Evolutionary conservation across 2,113 vertebrate species (phyloP).

Genomic region (Diphyllodes magnificus): DNA sequence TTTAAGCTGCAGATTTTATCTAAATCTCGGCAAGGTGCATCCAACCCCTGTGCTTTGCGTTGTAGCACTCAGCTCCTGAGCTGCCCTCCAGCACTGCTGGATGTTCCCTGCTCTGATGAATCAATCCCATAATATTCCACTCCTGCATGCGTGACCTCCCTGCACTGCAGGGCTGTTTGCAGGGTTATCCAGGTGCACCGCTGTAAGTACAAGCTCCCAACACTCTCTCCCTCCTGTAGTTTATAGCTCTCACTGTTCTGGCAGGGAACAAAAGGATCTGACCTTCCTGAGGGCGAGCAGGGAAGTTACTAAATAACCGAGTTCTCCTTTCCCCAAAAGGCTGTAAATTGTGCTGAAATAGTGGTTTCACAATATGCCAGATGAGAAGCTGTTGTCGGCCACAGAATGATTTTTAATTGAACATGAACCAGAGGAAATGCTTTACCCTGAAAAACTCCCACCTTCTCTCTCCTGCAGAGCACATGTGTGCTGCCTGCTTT

Average conservation of each 20-base stretch:
- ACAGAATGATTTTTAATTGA: slow-evolving; percentile 56
- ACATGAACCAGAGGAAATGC: neutral
- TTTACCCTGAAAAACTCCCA: neutral
- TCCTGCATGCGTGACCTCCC: neutral
- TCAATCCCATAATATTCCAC: neutral
- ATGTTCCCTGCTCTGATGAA: neutral
- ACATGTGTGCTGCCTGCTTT: neutral
- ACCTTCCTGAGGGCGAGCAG: slow-evolving; percentile 52
- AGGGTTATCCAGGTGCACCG: neutral
- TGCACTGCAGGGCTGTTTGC: neutral
- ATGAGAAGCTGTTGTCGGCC: slow-evolving; percentile 53
- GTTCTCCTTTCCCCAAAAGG: slow-evolving; percentile 61
- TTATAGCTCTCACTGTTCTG: slow-evolving; percentile 42
- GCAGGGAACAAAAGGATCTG: slow-evolving; percentile 52
- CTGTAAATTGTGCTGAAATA: slow-evolving; percentile 70
- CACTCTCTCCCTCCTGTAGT: neutral
- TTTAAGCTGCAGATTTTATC: neutral
- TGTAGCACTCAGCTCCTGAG: neutral
- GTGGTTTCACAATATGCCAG: slow-evolving; percentile 56
- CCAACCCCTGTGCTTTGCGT: neutral
- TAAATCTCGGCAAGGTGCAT: neutral
- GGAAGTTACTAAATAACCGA: slow-evolving; percentile 64
- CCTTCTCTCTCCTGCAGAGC: neutral
- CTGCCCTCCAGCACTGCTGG: neutral
- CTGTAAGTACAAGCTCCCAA: neutral